Evolutionary conservation across 2,113 vertebrate genomes (phyloP).

Genomic region (Buteo buteo): DNA sequence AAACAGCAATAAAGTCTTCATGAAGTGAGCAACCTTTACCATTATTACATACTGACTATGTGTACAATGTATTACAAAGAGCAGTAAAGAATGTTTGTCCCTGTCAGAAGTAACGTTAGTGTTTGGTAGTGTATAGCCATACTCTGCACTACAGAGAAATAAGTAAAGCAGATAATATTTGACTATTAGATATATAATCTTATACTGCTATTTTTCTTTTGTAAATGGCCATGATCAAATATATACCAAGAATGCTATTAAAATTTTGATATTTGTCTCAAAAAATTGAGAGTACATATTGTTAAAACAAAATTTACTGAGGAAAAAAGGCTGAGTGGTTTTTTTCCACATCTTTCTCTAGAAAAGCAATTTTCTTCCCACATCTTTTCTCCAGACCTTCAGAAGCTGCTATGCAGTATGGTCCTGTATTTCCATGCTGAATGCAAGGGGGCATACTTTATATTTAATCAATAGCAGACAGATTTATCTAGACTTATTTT

Average conservation of each 20-base stretch:
- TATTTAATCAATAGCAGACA: constrained; percentile 18
- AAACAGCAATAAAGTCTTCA: neutral
- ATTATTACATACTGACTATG: neutral
- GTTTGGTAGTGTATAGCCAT: neutral
- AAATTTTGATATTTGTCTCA: neutral
- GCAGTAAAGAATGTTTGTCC: neutral
- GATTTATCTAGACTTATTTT: neutral
- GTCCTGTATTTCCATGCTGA: neutral
- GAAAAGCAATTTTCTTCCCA: neutral
- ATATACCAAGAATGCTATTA: neutral
- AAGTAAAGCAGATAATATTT: neutral
- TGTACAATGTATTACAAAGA: neutral
- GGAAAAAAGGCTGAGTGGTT: neutral
- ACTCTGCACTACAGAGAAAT: neutral
- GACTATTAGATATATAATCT: neutral
- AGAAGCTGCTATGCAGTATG: neutral
- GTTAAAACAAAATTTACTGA: neutral
- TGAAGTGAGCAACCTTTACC: neutral
- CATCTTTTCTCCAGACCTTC: neutral
- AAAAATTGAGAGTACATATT: neutral
- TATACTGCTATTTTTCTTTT: neutral
- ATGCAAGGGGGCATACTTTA: neutral
- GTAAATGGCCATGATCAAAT: neutral
- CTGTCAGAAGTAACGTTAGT: neutral
- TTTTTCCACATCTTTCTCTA: neutral